phyloP scores from a whole-genome alignment of 2,888 invertebrate genomes.

The Metopia argyrocephala region DNA sequence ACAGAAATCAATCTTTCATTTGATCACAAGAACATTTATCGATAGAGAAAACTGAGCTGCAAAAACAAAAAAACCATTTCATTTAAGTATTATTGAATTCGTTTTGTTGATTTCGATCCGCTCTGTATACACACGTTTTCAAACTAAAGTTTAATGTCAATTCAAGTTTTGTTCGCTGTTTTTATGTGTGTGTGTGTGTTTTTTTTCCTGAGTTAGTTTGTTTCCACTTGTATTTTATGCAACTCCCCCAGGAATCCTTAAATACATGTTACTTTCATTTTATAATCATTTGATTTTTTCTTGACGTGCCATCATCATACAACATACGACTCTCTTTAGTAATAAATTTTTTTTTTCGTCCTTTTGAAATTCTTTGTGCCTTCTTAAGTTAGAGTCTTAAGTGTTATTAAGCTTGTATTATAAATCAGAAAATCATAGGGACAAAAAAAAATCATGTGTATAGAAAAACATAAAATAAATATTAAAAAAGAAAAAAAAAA shows the following conservation, averaged over 20 bases:
- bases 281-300: constrained; percentile 58
- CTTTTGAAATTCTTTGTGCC: constrained; percentile 4
- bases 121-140: constrained; percentile 56
- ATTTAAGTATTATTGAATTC: constrained; percentile 40
- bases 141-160: constrained; percentile 38
- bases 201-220: constrained; percentile 38
- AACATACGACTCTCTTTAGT: background rate
- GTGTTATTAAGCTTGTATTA: constrained; percentile 64
- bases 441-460: background rate
- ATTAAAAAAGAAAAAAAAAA: background rate
- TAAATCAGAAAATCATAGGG: constrained; percentile 45
- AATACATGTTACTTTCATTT: constrained; percentile 65
- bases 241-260: constrained; percentile 65
- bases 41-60: background rate
- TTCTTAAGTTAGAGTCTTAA: constrained; percentile 26
- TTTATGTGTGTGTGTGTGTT: background rate
- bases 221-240: constrained; percentile 58
- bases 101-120: background rate
- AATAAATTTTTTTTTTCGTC: background rate
- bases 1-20: constrained; percentile 42
- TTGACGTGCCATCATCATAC: constrained; percentile 57
- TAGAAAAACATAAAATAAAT: too few relatives aligned
- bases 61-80: constrained; percentile 21
- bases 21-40: constrained; percentile 40
- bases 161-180: constrained; percentile 30